Evolutionary conservation across 2,113 vertebrate genomes (phyloP), one percentile per base, ranked within the genome.

Genomic region (Alaudala cheleensis): DNA sequence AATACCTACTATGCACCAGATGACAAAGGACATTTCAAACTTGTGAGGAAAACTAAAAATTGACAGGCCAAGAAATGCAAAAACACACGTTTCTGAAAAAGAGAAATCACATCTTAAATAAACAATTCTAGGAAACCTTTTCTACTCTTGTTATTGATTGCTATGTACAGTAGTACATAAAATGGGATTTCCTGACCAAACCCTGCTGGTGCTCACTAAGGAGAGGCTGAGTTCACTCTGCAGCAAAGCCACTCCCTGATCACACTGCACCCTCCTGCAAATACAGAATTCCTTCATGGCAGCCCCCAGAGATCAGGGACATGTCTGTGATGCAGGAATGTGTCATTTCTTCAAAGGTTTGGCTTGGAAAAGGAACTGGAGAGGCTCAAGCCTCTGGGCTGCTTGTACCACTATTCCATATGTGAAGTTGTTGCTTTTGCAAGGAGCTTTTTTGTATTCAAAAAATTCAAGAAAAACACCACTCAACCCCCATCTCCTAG

Each of bases 31-130:
- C 93, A 99, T 98, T 97, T 99, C 99, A 98, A 99, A 99, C 86
- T 99, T 99, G 97, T 99, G 99, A 93, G 99, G 99, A 91, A 99
- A 99, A 97, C 99, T 99, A 97, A 99, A 99, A 97, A 99, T 99
- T 49, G 99, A 99, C 89, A 99, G 98, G 62, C 99, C 99, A 58
- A 99, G 98, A 97, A 99, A 99, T 44, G 99, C 99, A 96, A 99
- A 99, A 78, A 99, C 99, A 67, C 99, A 99, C 0, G 99, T 99
- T 98, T 99, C 99, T 99, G 98, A 95, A 98, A 98, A 79, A 97
- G 96, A 97, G 54, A 97, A 74, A 93, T 53, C 31, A 47, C 28
- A 90, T 18, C 42, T 87, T 90, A 87, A 94, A 84, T 51, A 45
- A 70, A 42, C 5, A 86, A 33, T 82, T 69, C 39, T 7, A 18